Conservation (phyloP, 2,888 invertebrate genomes). For the Callinectes sapidus region DNA sequence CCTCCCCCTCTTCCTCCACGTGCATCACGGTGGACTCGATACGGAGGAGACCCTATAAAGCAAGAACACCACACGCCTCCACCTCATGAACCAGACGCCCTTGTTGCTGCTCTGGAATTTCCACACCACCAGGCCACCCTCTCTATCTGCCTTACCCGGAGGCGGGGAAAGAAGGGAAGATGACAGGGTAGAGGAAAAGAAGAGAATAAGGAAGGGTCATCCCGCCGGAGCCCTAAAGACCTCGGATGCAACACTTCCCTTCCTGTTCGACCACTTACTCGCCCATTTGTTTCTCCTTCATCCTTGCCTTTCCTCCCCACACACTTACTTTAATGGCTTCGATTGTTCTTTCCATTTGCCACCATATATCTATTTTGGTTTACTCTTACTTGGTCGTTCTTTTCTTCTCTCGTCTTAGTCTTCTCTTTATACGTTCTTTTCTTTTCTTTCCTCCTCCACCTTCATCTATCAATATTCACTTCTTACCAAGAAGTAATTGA, state of each 20-base stretch:
- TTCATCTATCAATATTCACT: not conserved
- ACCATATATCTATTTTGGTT: not conserved
- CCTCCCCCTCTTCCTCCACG: not conserved
- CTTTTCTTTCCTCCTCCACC: not conserved
- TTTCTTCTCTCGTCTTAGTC: not conserved
- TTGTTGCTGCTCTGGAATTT: conserved; percentile 42
- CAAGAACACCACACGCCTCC: conserved; percentile 3
- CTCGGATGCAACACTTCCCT: not conserved
- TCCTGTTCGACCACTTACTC: not conserved
- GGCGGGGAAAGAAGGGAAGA: not conserved
- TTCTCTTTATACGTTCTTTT: not conserved
- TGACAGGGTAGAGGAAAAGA: not conserved
- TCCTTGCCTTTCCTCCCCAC: not conserved
- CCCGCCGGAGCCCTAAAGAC: not conserved
- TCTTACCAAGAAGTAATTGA: no score
- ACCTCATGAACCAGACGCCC: conserved; percentile 30
- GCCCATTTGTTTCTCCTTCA: not conserved
- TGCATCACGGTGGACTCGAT: not conserved
- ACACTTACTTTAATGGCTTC: not conserved
- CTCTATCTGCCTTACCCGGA: not conserved
- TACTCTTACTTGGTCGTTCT: not conserved
- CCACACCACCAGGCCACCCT: conserved; percentile 21
- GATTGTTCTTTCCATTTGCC: not conserved
- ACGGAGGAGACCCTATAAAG: not conserved
- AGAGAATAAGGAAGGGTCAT: not conserved